phyloP scores from a whole-genome alignment of 1,140 invertebrate species.

The Holcopasites calliopsidis region DNA sequence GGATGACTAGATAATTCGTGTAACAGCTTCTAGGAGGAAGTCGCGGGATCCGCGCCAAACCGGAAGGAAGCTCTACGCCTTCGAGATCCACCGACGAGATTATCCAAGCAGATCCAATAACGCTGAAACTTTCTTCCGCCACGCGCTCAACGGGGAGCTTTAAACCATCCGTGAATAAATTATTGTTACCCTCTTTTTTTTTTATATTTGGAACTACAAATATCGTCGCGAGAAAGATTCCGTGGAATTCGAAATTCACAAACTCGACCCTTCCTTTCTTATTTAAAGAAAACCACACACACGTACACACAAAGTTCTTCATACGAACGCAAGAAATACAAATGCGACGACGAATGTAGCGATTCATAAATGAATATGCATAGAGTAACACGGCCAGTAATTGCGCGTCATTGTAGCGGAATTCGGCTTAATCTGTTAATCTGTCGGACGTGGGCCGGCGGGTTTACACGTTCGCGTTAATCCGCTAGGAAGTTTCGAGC shows the following conservation, averaged over 20 bases:
- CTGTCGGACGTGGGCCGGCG: slow-evolving; percentile 36
- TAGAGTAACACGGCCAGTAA: slow-evolving; percentile 7
- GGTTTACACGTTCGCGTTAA: slow-evolving; percentile 48
- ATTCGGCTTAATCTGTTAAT: slow-evolving; percentile 49
- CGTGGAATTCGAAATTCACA: too few relatives aligned
- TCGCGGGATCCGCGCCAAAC: slow-evolving; percentile 33
- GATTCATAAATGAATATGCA: neutral
- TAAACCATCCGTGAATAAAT: neutral
- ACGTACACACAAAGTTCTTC: too few relatives aligned
- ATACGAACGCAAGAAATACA: neutral
- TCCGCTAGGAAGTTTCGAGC: slow-evolving; percentile 44
- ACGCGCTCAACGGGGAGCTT: slow-evolving; percentile 2
- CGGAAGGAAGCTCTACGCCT: neutral
- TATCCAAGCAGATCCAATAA: slow-evolving; percentile 28
- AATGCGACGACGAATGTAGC: neutral
- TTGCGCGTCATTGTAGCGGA: slow-evolving; percentile 32
- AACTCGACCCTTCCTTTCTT: too few relatives aligned
- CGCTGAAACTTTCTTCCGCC: neutral
- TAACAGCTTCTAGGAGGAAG: slow-evolving; percentile 23
- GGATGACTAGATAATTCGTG: slow-evolving; percentile 27
- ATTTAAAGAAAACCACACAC: neutral
- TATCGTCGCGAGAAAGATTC: too few relatives aligned
- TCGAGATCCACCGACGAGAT: slow-evolving; percentile 13
- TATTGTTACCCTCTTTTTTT: too few relatives aligned
- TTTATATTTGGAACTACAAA: too few relatives aligned